Evolutionary conservation across 2,113 vertebrate species (phyloP).

Genomic region (Myotis yumanensis): DNA sequence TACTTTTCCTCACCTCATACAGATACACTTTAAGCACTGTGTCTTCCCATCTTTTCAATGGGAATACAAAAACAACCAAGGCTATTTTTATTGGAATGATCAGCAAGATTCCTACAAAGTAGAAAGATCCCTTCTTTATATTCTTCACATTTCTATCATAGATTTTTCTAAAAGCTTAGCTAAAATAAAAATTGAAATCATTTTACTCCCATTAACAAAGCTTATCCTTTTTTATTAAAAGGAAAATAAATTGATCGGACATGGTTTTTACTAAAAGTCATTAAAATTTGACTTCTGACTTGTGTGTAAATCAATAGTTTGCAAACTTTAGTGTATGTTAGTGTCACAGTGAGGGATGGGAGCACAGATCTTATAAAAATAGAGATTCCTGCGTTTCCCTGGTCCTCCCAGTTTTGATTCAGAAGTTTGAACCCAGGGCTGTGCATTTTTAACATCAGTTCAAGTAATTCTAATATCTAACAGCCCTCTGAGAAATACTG

Average conservation of each 20-base stretch:
- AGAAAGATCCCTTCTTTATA: neutral
- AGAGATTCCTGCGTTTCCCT: neutral
- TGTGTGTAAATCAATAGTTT: neutral
- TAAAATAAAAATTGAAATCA: neutral
- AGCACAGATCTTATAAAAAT: neutral
- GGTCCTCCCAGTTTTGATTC: neutral
- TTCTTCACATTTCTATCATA: neutral
- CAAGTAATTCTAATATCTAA: neutral
- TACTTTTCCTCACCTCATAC: neutral
- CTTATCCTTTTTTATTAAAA: neutral
- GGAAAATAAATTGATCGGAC: neutral
- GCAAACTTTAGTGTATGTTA: neutral
- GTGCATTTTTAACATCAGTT: neutral
- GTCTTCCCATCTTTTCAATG: neutral
- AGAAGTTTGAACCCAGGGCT: neutral
- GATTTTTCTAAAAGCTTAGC: neutral
- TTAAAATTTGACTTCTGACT: neutral
- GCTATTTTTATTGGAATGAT: neutral
- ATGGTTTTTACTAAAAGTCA: neutral
- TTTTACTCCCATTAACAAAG: neutral
- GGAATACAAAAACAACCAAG: neutral
- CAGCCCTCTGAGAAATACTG: neutral
- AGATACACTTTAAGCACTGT: neutral
- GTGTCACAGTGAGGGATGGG: neutral
- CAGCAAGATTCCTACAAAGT: neutral